phyloP scores from a whole-genome alignment of 2,797 vertebrate genomes.

The Tapirus indicus region DNA sequence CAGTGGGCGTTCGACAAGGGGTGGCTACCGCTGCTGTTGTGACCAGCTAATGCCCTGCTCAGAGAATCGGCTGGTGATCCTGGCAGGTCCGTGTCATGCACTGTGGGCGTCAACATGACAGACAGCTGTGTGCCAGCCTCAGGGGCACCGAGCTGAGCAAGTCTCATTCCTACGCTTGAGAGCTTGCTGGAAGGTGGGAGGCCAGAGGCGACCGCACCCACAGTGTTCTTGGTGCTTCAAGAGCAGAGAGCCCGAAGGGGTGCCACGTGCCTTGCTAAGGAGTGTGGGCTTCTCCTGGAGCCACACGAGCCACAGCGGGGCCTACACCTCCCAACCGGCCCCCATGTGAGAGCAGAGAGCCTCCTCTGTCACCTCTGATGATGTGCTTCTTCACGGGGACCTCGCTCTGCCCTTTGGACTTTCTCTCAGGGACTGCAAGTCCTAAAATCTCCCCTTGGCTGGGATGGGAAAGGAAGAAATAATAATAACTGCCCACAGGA shows the following conservation, averaged over 20 bases:
- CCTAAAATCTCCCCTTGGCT: background rate
- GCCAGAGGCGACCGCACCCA: background rate
- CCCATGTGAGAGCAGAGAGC: background rate
- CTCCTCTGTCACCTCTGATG: background rate
- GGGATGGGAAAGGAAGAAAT: background rate
- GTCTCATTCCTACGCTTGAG: background rate
- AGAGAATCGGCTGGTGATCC: background rate
- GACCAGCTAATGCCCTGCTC: background rate
- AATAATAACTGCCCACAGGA: background rate
- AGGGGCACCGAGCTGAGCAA: background rate
- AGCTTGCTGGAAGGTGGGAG: background rate
- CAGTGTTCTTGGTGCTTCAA: no score
- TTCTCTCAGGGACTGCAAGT: background rate
- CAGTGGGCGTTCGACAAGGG: background rate
- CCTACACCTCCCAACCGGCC: background rate
- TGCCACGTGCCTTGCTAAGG: background rate
- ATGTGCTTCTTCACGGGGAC: background rate
- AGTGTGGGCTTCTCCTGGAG: background rate
- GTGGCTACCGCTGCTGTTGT: background rate
- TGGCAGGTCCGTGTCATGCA: background rate
- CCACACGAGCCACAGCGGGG: background rate
- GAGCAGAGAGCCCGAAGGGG: accelerated
- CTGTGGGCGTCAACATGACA: background rate
- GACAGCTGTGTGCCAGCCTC: background rate
- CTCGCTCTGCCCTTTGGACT: background rate